phyloP scores from a whole-genome alignment of 2,888 invertebrate species.

The Tinea pellionella region DNA sequence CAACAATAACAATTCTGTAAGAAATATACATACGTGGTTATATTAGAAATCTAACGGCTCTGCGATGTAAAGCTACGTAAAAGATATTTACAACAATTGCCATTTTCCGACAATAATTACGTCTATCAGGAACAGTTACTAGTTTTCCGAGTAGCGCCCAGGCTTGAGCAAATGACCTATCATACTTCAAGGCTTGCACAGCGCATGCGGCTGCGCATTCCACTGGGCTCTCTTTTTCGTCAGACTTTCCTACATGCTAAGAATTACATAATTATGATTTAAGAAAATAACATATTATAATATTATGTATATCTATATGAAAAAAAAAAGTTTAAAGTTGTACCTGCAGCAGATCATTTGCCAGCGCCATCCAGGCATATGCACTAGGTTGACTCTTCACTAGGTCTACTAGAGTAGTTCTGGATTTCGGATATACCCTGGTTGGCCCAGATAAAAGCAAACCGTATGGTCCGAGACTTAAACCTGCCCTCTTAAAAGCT shows the following conservation, averaged over 20 bases:
- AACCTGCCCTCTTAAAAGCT: conserved; percentile 35
- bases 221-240: conserved; percentile 21
- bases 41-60: not conserved
- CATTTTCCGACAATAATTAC: conserved; percentile 41
- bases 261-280: conserved; percentile 7
- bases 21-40: not conserved
- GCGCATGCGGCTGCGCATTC: conserved; percentile 37
- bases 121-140: conserved; percentile 36
- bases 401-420: conserved; percentile 36
- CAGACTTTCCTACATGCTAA: conserved; percentile 25
- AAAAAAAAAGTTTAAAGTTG: not conserved
- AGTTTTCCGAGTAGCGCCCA: conserved; percentile 41
- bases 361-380: conserved; percentile 50
- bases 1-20: conserved; percentile 1
- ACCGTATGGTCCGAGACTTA: conserved; percentile 32
- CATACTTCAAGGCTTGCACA: conserved; percentile 42
- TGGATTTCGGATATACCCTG: conserved; percentile 27
- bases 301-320: too few species aligned
- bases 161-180: conserved; percentile 40
- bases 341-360: conserved; percentile 42
- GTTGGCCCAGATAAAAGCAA: conserved; percentile 36
- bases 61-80: not conserved
- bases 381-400: conserved; percentile 46
- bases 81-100: conserved; percentile 30
- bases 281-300: not conserved